Base-by-base conservation (phyloP, 2,797 vertebrate genomes). In the Myripristis murdjan region DNA sequence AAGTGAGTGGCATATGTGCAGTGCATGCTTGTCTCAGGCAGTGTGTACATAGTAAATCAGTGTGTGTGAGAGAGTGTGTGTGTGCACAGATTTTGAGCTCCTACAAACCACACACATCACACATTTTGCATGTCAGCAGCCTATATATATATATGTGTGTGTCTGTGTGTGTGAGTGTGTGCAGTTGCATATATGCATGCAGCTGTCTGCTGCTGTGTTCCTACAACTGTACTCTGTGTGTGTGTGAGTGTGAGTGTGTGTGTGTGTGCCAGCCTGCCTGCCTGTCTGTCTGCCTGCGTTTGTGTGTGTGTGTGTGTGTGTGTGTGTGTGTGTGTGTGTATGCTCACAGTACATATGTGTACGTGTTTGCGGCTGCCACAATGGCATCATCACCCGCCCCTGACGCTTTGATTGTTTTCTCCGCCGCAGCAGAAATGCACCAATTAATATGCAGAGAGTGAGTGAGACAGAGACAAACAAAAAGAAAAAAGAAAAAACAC, bases 391-490 rank as follows among this genome's bases (percentile, higher is more conserved):
- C 94, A 91, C 93, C 93, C 94, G 89, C 93, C 94, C 93, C 92
- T 93, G 93, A 92, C 90, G 90, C 92, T 94, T 94, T 95, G 93
- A 95, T 95, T 95, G 94, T 95, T 93, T 94, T 93, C 92, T 94
- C 84, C 91, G 90, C 94, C 85, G 92, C 94, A 93, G 94, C 93
- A 95, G 92, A 95, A 95, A 95, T 93, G 93, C 94, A 92, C 90
- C 94, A 95, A 95, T 95, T 95, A 95, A 95, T 95, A 95, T 95
- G 94, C 94, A 95, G 92, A 94, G 93, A 94, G 94, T 93, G 93
- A 94, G 93, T 92, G 93, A 95, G 91, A 94, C 85, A 70, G 87
- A 90, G 85, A 92, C 89, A 89, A 91, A 90, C 85, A 70, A 53
- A 67, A 60, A 63, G 56, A 79, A 47, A 77, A 57, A 86, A 78